Evolutionary conservation across 2,113 vertebrate species (phyloP).

Genomic region (Otis tarda): DNA sequence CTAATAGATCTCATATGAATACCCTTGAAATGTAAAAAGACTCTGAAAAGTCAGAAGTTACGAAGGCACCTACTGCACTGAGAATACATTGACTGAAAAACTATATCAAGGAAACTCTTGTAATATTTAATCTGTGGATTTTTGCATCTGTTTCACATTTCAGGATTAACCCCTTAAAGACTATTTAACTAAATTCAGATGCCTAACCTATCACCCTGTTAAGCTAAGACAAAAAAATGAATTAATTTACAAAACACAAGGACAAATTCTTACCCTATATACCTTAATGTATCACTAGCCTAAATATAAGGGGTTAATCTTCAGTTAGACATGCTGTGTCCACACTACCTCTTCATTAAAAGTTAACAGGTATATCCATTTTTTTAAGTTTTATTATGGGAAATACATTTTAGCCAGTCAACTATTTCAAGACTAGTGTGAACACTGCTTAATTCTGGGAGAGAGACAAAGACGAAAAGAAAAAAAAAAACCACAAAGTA

Average conservation of each 20-base stretch:
- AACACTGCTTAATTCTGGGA: constrained; percentile 79
- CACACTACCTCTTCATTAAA: constrained; percentile 80
- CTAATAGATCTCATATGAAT: background rate
- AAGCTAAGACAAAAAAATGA: constrained; percentile 37
- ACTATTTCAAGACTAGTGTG: constrained; percentile 82
- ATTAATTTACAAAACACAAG: constrained; percentile 50
- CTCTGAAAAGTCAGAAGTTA: constrained; percentile 52
- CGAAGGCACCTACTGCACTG: constrained; percentile 58
- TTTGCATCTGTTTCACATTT: constrained; percentile 79
- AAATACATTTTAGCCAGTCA: constrained; percentile 71
- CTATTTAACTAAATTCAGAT: constrained; percentile 65
- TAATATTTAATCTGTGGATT: constrained; percentile 79
- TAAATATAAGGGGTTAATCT: constrained; percentile 85
- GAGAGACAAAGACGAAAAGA: constrained; percentile 53
- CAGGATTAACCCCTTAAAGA: constrained; percentile 84
- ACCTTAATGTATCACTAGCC: constrained; percentile 28
- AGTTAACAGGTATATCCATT: constrained; percentile 73
- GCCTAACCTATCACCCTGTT: constrained; percentile 44
- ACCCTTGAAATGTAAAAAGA: constrained; percentile 24
- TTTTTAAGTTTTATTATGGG: constrained; percentile 55
- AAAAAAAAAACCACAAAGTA: constrained; percentile 64
- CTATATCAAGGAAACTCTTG: constrained; percentile 10
- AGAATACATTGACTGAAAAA: constrained; percentile 38
- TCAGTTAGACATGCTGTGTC: constrained; percentile 80
- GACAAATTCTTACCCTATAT: constrained; percentile 56